phyloP scores from a whole-genome alignment of 1,140 invertebrate genomes.

The Hycleus phaleratus region DNA sequence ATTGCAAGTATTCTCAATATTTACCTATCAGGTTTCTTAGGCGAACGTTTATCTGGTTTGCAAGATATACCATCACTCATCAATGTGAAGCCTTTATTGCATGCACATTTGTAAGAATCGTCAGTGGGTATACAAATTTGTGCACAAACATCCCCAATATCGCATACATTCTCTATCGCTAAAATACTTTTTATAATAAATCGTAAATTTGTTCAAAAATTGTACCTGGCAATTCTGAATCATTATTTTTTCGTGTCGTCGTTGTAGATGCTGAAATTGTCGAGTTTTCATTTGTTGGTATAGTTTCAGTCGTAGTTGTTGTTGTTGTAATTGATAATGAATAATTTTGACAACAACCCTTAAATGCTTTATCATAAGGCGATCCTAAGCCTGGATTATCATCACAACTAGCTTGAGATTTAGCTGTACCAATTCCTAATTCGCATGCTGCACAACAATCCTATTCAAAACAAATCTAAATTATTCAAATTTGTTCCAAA shows the following conservation, averaged over 20 bases:
- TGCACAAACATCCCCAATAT: slow-evolving; percentile 61
- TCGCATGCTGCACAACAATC: slow-evolving; percentile 36
- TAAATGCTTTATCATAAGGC: slow-evolving; percentile 28
- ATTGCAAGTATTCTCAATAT: not conserved
- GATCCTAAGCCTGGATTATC: slow-evolving; percentile 23
- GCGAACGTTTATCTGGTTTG: slow-evolving; percentile 36
- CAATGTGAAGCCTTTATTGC: slow-evolving; percentile 55
- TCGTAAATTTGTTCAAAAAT: not conserved
- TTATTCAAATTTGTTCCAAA: not conserved
- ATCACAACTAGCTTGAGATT: slow-evolving; percentile 17
- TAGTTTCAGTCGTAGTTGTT: slow-evolving; percentile 18
- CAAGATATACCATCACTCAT: slow-evolving; percentile 53
- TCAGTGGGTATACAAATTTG: slow-evolving; percentile 62
- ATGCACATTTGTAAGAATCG: slow-evolving; percentile 65
- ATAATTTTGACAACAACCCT: slow-evolving; percentile 30
- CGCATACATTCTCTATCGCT: slow-evolving; percentile 54
- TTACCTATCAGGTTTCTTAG: slow-evolving; percentile 25
- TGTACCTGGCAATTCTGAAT: slow-evolving; percentile 1
- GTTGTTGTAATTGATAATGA: slow-evolving; percentile 14
- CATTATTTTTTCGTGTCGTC: not conserved
- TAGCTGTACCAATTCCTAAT: slow-evolving; percentile 27
- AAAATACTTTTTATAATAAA: slow-evolving; percentile 1
- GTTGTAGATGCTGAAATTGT: slow-evolving; percentile 8
- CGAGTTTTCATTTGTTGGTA: slow-evolving; percentile 8
- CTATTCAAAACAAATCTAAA: slow-evolving; percentile 7